phyloP scores from a whole-genome alignment of 2,888 invertebrate genomes.

The Mylabris sibirica region DNA sequence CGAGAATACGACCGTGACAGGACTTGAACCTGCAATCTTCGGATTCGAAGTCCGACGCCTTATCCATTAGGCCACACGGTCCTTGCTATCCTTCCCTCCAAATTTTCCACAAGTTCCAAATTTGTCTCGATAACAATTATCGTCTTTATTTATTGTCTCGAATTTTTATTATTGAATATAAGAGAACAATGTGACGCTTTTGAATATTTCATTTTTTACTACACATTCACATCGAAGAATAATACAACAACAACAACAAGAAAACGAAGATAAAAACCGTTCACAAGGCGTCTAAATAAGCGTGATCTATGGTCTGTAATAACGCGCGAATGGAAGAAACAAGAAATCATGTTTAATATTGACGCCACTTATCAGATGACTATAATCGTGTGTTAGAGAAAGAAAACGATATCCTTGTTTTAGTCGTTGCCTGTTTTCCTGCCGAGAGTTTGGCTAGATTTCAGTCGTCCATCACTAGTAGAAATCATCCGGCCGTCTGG shows the following conservation, averaged over 20 bases:
- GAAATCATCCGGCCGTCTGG: constrained; percentile 59
- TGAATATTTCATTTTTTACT: not conserved
- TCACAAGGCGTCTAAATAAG: constrained; percentile 55
- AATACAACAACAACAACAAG: constrained; percentile 25
- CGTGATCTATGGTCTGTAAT: constrained; percentile 57
- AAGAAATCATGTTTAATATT: constrained; percentile 60
- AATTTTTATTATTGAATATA: not conserved
- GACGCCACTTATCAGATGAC: constrained; percentile 56
- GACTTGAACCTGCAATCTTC: constrained; percentile 69
- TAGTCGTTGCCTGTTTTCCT: constrained; percentile 23
- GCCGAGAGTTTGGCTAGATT: constrained; percentile 53
- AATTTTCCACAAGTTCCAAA: not conserved
- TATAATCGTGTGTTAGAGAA: constrained; percentile 23
- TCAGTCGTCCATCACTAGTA: constrained; percentile 60
- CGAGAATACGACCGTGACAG: constrained; percentile 64
- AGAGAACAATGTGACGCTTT: too few species aligned
- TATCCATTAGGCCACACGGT: constrained; percentile 75
- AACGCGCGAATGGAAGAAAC: constrained; percentile 59
- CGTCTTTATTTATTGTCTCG: too few species aligned
- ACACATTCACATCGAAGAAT: constrained; percentile 18
- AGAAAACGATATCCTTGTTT: constrained; percentile 25
- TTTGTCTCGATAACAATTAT: not conserved
- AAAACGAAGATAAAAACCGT: constrained; percentile 52
- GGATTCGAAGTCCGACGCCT: constrained; percentile 72
- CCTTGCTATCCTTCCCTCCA: constrained; percentile 37